phyloP scores from a whole-genome alignment of 2,113 vertebrate genomes.

The Serilophus lunatus region DNA sequence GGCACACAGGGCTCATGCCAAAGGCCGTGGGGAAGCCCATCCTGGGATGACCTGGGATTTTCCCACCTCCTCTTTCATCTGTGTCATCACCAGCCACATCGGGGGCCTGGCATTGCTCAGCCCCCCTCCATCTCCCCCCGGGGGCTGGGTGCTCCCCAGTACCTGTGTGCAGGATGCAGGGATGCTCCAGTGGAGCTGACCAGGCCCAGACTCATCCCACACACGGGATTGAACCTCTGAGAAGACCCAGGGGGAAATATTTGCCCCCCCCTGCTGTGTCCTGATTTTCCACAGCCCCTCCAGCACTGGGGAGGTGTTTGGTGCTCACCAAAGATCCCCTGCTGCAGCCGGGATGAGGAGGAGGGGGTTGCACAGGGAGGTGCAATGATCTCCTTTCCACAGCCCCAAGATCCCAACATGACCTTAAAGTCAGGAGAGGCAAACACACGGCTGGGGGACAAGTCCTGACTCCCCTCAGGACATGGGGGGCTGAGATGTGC shows the following conservation, averaged over 20 bases:
- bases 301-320: not conserved
- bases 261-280: not conserved
- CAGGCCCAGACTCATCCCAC: accelerated
- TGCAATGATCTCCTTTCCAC: not conserved
- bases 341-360: not conserved
- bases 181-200: not conserved
- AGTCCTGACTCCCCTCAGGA: not conserved
- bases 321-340: not conserved
- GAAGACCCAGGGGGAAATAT: accelerated
- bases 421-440: not conserved
- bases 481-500: accelerated
- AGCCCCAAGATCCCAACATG: not conserved
- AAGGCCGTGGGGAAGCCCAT: not conserved
- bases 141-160: not conserved
- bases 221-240: accelerated
- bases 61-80: not conserved
- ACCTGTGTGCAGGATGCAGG: not conserved
- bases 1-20: accelerated
- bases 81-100: accelerated
- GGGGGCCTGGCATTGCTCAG: not conserved
- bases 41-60: not conserved
- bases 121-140: not conserved
- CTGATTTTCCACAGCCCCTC: not conserved
- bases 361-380: not conserved
- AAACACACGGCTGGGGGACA: not conserved